Percentiles rank a stretch among this genome's conserved stretches.
These are phyloP conservation scores for Pterocles orientalis DNA, from an alignment of 2,113 vertebrate genomes.

Conservation along the genomic window DNA sequence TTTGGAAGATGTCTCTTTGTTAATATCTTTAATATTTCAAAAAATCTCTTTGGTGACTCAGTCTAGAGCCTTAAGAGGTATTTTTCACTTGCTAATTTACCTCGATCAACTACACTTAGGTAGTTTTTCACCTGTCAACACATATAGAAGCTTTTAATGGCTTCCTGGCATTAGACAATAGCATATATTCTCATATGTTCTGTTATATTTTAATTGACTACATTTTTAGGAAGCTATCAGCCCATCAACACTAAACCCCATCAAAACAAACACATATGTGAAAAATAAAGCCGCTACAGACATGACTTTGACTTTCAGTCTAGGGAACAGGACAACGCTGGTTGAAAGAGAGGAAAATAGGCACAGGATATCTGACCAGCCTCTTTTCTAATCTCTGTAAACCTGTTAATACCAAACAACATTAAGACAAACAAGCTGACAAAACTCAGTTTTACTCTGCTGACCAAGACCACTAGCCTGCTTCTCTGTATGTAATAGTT, in stretches of 20 bases:
- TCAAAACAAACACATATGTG: background rate
- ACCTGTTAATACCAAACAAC: background rate
- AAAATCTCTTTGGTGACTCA: background rate
- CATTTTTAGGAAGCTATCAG: background rate
- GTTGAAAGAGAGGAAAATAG: background rate
- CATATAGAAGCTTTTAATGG: background rate
- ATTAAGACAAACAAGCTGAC: background rate
- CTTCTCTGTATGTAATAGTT: background rate
- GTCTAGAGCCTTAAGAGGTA: background rate
- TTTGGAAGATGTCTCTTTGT: background rate
- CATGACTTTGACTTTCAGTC: background rate
- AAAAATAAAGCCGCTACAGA: background rate
- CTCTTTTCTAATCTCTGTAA: background rate
- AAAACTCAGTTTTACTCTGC: background rate
- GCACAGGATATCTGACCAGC: background rate
- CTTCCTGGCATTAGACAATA: background rate
- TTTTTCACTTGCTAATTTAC: background rate
- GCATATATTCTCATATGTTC: background rate
- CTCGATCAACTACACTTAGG: background rate
- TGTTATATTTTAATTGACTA: background rate
- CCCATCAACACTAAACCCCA: background rate
- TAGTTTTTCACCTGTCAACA: background rate
- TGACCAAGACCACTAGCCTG: background rate
- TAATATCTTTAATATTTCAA: background rate
- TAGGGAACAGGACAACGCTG: background rate